A percentile compares a stretch with the other conserved stretches of the same genome.
Evolutionary conservation across 2,797 vertebrate species (phyloP).

Genomic region (Clarias platycephalus): DNA sequence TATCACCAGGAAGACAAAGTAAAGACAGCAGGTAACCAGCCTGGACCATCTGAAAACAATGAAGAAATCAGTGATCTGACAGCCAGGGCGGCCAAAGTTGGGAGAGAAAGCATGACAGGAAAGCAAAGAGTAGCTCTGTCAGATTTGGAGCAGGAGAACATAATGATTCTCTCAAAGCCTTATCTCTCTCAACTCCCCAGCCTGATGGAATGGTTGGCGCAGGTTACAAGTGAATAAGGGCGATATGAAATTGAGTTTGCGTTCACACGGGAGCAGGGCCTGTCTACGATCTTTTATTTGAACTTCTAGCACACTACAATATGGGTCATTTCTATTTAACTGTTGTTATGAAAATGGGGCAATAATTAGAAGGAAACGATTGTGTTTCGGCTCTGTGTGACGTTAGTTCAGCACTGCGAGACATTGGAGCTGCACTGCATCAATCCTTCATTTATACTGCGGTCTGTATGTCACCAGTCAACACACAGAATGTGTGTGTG

Average conservation of each 20-base stretch:
- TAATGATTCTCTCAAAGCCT: constrained; percentile 45
- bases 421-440: background rate
- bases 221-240: constrained; percentile 41
- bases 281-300: constrained; percentile 26
- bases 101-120: background rate
- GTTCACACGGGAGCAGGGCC: background rate
- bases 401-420: background rate
- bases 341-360: background rate
- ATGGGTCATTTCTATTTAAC: background rate
- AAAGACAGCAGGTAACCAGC: background rate
- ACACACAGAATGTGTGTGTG: no score
- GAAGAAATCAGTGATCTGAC: background rate
- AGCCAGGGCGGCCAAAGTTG: constrained; percentile 22
- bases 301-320: constrained; percentile 22
- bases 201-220: constrained; percentile 32
- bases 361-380: background rate
- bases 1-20: background rate
- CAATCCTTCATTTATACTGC: background rate
- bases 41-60: background rate
- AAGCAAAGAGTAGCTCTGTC: constrained; percentile 21
- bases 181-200: constrained; percentile 27
- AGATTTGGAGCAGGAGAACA: constrained; percentile 37
- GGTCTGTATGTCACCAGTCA: background rate
- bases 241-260: constrained; percentile 37
- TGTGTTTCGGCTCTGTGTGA: background rate